Conservation (phyloP, 2,113 vertebrate species). For the Gnathonemus echidnorhynchus region DNA sequence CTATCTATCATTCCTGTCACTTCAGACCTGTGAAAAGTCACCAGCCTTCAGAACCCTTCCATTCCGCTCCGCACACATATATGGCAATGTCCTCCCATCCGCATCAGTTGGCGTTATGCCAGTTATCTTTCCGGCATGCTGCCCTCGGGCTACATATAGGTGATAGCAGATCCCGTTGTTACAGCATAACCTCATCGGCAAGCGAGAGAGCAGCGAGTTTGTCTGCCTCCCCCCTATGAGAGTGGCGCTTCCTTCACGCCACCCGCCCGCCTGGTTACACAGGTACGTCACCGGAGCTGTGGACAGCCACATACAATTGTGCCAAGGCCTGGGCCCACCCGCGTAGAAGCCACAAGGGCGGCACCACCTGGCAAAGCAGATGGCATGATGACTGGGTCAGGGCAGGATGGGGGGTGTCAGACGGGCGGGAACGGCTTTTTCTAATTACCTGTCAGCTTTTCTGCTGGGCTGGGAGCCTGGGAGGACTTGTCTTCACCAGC, state of each 20-base stretch:
- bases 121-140: background rate
- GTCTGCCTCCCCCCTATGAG: background rate
- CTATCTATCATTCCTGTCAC: background rate
- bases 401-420: constrained; percentile 62
- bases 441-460: constrained; percentile 81
- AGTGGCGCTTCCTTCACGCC: background rate
- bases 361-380: constrained; percentile 74
- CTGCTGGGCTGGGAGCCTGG: constrained; percentile 43
- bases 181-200: background rate
- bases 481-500: background rate
- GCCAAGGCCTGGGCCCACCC: background rate
- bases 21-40: background rate
- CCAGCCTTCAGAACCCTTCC: background rate
- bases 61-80: background rate
- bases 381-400: constrained; percentile 72
- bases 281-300: background rate
- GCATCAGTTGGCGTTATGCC: background rate
- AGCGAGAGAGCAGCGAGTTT: background rate
- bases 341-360: constrained; percentile 51
- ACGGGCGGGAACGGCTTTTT: constrained; percentile 76
- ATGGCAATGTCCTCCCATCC: background rate
- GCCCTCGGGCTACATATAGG: background rate
- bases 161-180: background rate
- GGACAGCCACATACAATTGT: background rate
- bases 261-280: background rate